Base-by-base conservation (phyloP, 2,888 invertebrate species). In the Leptothorax acervorum region DNA sequence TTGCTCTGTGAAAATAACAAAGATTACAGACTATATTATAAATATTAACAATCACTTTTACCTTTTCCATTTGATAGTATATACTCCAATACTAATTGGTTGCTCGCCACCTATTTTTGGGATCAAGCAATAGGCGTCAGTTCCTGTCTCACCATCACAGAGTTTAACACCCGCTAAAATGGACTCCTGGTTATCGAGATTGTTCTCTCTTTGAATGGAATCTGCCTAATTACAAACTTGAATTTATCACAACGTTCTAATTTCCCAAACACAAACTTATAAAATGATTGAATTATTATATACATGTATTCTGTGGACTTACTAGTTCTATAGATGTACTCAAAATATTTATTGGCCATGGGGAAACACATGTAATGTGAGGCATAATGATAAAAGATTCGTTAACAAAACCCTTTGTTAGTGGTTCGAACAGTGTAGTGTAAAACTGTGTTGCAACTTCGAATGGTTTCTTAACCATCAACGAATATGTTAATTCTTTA, bases 381-480 rank as follows among this genome's bases (percentile, higher is more conserved):
- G 97, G 97, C 96, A 97, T 97, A 28, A 97, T 95, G 89, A 97
- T 96, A 91, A 97, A 96, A 4, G 97, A 96, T 93, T 97, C 97
- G 90, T 96, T 96, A 48, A 96, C 95, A 94, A 96, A 97, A 90
- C 97, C 96, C 92, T 96, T 97, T 3, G 96, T 95, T 85, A 97
- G 95, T 35, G 96, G 96, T 92, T 96, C 96, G 92, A 97, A 97
- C 87, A 96, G 95, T 93, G 96, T 95, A 8, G 97, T 96, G 86
- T 96, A 96, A 95, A 96, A 97, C 92, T 96, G 96, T 11, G 97
- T 96, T 3, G 95, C 95, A 1, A 97, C 96, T 92, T 97, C 97
- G 94, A 97, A 97, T 23, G 97, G 97, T 93, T 97, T 97, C 6
- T 96, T 96, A 8, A 97, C 96, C 85, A 96, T 95, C 82, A 97